Conservation (phyloP, 2,888 invertebrate genomes). For the Drosophila eohydei region DNA sequence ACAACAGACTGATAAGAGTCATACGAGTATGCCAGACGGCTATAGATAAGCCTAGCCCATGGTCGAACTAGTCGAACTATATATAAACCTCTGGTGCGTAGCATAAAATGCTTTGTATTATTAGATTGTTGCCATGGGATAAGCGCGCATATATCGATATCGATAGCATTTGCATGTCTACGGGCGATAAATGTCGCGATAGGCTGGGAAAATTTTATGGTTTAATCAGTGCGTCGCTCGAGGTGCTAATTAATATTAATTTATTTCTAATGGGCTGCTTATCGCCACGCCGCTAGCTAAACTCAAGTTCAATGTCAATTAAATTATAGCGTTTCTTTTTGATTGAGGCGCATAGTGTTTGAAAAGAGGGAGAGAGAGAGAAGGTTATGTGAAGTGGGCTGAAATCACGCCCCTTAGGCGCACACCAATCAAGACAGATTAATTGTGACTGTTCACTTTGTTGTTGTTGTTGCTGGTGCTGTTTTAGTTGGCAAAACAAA, state of each 20-base stretch:
- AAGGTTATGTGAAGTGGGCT: slow-evolving; percentile 1
- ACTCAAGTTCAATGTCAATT: slow-evolving; percentile 55
- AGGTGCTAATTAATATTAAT: slow-evolving; percentile 56
- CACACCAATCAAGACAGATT: slow-evolving; percentile 44
- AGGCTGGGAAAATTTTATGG: slow-evolving; percentile 29
- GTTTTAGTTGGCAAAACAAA: slow-evolving; percentile 47
- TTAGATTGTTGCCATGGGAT: slow-evolving; percentile 7
- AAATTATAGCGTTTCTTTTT: slow-evolving; percentile 26
- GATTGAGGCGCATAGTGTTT: slow-evolving; percentile 3
- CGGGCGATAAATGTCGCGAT: slow-evolving; percentile 3
- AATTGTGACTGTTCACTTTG: slow-evolving; percentile 30
- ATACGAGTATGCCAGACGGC: slow-evolving; percentile 17
- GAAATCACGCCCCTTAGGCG: slow-evolving; percentile 10
- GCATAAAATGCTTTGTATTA: not conserved
- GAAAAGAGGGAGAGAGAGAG: not conserved
- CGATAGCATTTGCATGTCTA: slow-evolving; percentile 8
- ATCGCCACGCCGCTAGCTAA: slow-evolving; percentile 19
- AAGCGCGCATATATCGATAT: not conserved
- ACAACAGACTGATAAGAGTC: slow-evolving; percentile 21
- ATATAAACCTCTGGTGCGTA: slow-evolving; percentile 27
- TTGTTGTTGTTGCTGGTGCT: slow-evolving; percentile 19
- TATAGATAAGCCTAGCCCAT: slow-evolving; percentile 22
- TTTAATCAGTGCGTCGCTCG: slow-evolving; percentile 18
- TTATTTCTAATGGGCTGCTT: slow-evolving; percentile 27
- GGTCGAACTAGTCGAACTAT: slow-evolving; percentile 3